These are phyloP conservation scores for Phyllotis vaccarum DNA, from an alignment of 2,797 vertebrate species.

Conservation along the genomic window DNA sequence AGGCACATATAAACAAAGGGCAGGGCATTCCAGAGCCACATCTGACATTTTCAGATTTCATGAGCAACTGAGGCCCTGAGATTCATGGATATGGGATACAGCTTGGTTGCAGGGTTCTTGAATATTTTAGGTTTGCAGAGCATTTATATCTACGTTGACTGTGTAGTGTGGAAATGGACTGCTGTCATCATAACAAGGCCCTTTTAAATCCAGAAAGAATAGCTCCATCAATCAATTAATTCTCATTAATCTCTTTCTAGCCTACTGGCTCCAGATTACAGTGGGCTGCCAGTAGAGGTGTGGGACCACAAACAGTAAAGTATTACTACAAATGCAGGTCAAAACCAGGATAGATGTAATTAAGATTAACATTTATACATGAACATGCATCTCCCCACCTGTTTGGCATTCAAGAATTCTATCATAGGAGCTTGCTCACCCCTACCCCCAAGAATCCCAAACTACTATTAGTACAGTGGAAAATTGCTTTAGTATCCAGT, in stretches of 20 bases:
- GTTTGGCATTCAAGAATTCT: not conserved
- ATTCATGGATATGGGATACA: not conserved
- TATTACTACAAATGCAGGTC: not conserved
- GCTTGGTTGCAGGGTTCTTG: not conserved
- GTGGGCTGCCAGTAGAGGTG: conserved; percentile 40
- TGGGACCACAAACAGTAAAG: conserved; percentile 63
- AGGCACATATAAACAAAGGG: not conserved
- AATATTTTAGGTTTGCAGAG: not conserved
- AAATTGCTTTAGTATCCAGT: not conserved
- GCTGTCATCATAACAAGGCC: conserved; percentile 46
- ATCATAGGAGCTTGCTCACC: not conserved
- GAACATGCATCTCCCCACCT: fast-evolving
- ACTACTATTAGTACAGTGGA: not conserved
- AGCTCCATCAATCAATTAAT: conserved; percentile 70
- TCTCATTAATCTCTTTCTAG: conserved; percentile 73
- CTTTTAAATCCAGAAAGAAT: conserved; percentile 66
- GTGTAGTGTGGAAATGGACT: conserved; percentile 53
- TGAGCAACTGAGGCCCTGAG: not conserved
- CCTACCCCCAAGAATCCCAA: not conserved
- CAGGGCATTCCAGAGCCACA: not conserved
- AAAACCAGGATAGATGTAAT: not conserved
- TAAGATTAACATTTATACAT: not conserved
- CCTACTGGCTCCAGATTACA: conserved; percentile 61
- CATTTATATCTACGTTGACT: conserved; percentile 8
- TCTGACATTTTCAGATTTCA: not conserved